Conservation (phyloP, 1,140 invertebrate species). For the Nasonia giraulti region DNA sequence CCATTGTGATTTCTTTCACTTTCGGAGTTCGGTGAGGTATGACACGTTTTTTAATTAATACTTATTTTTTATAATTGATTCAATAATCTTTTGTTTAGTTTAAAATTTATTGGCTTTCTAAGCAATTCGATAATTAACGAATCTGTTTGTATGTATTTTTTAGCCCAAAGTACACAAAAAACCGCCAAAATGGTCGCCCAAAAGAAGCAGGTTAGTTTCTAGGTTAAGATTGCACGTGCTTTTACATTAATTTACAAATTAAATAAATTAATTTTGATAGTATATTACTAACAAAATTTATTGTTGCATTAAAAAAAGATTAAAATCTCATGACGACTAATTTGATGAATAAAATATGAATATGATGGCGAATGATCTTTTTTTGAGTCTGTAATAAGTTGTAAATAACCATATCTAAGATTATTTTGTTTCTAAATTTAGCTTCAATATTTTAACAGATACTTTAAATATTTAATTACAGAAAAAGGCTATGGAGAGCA, state of each 20-base stretch:
- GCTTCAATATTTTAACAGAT: not conserved
- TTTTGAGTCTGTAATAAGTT: no score
- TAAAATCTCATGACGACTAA: no score
- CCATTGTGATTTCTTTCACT: conserved; percentile 25
- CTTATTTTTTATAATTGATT: not conserved
- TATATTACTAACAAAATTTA: no score
- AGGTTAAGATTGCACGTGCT: conserved; percentile 57
- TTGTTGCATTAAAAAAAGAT: no score
- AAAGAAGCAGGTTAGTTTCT: conserved; percentile 80
- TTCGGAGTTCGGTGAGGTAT: not conserved
- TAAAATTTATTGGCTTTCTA: not conserved
- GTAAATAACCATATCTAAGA: no score
- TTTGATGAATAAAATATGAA: not conserved
- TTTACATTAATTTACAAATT: not conserved
- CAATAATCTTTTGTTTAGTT: not conserved
- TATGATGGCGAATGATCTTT: no score
- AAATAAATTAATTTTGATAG: not conserved
- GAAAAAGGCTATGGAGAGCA: conserved; percentile 99
- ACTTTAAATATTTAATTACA: conserved; percentile 66
- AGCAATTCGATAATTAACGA: not conserved
- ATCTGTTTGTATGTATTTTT: conserved; percentile 35
- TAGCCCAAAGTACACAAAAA: conserved; percentile 41
- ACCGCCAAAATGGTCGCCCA: conserved; percentile 80
- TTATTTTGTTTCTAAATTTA: no score
- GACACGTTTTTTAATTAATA: not conserved